Percentiles rank a stretch among this genome's conserved stretches.
These are phyloP conservation scores for Syndactyla subalaris DNA, from an alignment of 2,797 vertebrate genomes.

Conservation along the genomic window DNA sequence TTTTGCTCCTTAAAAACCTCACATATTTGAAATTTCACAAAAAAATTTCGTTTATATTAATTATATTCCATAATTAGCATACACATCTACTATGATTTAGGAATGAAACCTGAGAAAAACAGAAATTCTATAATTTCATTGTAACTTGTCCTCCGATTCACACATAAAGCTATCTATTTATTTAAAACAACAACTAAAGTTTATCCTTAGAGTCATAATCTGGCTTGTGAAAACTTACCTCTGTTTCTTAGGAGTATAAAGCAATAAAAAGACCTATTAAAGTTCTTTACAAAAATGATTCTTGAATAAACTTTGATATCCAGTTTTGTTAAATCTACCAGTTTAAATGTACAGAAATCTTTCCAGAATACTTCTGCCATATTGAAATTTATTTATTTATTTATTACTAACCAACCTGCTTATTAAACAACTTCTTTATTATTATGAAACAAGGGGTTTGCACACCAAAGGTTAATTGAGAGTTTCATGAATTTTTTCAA, in stretches of 20 bases:
- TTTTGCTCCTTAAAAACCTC: not conserved
- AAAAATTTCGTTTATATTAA: not conserved
- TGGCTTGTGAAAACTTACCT: not conserved
- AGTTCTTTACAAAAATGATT: not conserved
- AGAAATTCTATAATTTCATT: not conserved
- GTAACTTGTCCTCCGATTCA: not conserved
- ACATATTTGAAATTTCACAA: not conserved
- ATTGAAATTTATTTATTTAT: not conserved
- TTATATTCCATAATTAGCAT: not conserved
- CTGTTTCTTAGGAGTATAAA: not conserved
- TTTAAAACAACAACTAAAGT: not conserved
- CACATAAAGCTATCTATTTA: not conserved
- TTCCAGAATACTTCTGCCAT: not conserved
- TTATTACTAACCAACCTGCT: not conserved
- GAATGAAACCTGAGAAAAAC: not conserved
- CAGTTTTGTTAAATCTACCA: not conserved
- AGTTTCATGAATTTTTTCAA: not conserved
- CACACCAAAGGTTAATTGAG: not conserved
- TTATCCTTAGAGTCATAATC: not conserved
- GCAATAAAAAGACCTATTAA: not conserved
- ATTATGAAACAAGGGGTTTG: not conserved
- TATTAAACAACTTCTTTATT: not conserved
- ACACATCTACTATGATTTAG: not conserved
- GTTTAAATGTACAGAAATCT: not conserved
- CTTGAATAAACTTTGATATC: not conserved